Conservation (phyloP, 2,113 vertebrate genomes). For the Isurus oxyrinchus region DNA sequence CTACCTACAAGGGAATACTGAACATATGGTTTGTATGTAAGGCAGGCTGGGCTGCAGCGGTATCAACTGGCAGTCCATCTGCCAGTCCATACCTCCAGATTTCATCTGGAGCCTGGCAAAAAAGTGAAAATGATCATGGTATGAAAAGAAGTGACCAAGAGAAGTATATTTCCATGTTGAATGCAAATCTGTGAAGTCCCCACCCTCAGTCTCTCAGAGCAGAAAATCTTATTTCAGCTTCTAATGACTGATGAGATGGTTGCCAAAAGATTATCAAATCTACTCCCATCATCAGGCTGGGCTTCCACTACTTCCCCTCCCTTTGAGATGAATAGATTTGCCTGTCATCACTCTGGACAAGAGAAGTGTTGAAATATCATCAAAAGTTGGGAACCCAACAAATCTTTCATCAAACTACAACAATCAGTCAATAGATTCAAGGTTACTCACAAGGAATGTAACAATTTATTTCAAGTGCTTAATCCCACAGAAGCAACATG, state of each 20-base stretch:
- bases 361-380: background rate
- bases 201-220: background rate
- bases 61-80: background rate
- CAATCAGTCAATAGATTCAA: constrained; percentile 11
- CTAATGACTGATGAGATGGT: background rate
- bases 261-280: background rate
- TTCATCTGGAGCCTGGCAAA: background rate
- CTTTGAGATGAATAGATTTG: background rate
- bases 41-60: background rate
- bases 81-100: background rate
- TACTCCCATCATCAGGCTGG: background rate
- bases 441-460: background rate
- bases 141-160: background rate
- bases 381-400: background rate
- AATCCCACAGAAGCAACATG: background rate
- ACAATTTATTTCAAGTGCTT: background rate
- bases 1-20: background rate
- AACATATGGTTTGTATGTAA: background rate
- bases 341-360: background rate
- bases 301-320: no score
- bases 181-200: background rate
- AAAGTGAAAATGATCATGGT: background rate
- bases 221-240: background rate
- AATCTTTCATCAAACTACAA: background rate
- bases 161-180: background rate